phyloP scores from a whole-genome alignment of 2,797 vertebrate species.

The Meda fulgida region DNA sequence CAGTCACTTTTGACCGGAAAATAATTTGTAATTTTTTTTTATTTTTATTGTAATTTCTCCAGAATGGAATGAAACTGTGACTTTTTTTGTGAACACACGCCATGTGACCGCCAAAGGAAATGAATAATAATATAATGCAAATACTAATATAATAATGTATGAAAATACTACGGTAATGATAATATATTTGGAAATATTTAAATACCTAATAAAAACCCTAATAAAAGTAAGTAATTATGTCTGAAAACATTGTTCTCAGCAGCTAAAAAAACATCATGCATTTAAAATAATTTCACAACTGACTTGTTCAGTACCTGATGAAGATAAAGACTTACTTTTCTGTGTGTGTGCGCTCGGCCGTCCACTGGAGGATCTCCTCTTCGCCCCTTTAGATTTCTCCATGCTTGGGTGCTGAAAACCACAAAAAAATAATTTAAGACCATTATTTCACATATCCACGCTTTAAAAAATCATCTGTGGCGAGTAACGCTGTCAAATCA shows the following conservation, averaged over 20 bases:
- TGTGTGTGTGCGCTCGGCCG: constrained; percentile 32
- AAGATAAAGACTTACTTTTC: constrained; percentile 58
- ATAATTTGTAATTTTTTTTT: no score
- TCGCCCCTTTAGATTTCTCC: constrained; percentile 20
- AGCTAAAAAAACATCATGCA: not conserved
- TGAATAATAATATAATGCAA: not conserved
- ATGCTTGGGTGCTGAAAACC: constrained; percentile 41
- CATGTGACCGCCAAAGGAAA: not conserved
- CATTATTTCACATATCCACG: not conserved
- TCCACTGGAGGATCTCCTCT: constrained; percentile 15
- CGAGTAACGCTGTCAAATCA: no score
- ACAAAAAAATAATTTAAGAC: not conserved
- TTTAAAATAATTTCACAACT: not conserved
- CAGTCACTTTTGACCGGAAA: no score
- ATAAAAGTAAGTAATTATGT: not conserved
- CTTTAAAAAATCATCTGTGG: no score
- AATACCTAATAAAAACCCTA: not conserved
- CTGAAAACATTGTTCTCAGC: not conserved
- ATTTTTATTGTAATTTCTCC: not conserved
- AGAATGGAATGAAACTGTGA: not conserved
- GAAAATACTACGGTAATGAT: not conserved
- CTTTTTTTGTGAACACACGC: not conserved
- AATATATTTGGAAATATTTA: not conserved
- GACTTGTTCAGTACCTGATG: constrained; percentile 51
- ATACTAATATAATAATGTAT: no score